Evolutionary conservation across 1,140 invertebrate species (phyloP), one percentile per base, ranked within the genome.

Genomic region (Ips nitidus): DNA sequence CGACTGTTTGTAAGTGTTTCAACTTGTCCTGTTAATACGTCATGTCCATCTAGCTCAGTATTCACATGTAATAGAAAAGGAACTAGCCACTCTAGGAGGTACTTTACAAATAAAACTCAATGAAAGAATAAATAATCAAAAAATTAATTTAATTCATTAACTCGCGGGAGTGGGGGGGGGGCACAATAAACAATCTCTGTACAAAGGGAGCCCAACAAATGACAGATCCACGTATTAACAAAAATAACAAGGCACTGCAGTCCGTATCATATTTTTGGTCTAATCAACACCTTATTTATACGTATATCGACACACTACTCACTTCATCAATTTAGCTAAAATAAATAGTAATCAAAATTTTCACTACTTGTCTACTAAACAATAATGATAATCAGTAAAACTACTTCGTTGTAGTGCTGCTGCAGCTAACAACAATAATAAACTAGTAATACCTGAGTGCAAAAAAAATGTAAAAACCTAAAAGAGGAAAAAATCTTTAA

Each of bases 191-290:
- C 8, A 59, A 41, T 42, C 37, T 41, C 38, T 40, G 8, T 59
- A 59, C 57, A 41, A 41, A 8, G 40, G 41, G 39, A 41, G 39
- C 40, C 57, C 57, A 42, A 41, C 38, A 59, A 22, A 4, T 36
- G 39, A 64, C 68, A 70, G 61, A 70, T 64, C 45, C 59, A 59
- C 67, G 45, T 52, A 6, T 62, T 69, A 69, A 69, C 67, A 70
- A 70, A 63, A 70, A 70, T 64, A 70, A 70, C 68, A 70, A 70
- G 68, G 68, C 68, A 70, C 68, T 70, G 68, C 56, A 41, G 52
- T 64, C 60, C 61, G 22, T 22, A 22, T 22, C 22, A 22, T 22
- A 64, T 43, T 63, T 69, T 70, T 70, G 67, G 67, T 69, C 67
- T 69, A 69, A 55, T 63, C 60, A 37, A 22, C 22, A 8, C 37